Base-by-base conservation (phyloP, 2,888 invertebrate genomes). In the Xiphydria camelus region DNA sequence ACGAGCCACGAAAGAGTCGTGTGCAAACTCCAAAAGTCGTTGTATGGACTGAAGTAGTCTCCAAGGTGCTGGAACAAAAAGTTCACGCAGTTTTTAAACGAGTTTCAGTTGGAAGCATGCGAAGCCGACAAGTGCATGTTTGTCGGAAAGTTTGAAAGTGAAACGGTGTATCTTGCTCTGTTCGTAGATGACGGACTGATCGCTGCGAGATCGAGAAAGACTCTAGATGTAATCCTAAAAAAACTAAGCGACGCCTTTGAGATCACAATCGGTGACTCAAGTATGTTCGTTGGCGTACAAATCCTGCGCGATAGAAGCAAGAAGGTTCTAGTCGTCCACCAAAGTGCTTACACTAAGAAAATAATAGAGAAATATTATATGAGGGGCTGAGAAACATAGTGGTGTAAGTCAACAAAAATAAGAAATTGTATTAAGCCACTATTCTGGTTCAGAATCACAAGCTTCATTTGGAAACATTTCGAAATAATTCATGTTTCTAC, bases 21-120 rank as follows among this genome's bases (percentile, higher is more conserved):
- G n/a, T n/a, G n/a, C n/a, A n/a, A n/a, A n/a, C n/a, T n/a, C n/a
- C n/a, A n/a, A n/a, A 49, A 35, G 6, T 38, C 50, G 1, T 20
- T 53, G 4, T 51, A 51, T 21, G 51, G 51, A 0, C 19, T 53
- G 4, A 53, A 48, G 15, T 48, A 53, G n/a, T 33, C 53, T 1
- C 45, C 48, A 1, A 12, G 39, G 3, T 32, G 38, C 2, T 52
- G 49, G 40, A 42, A 45, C 19, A 4, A 25, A 14, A 31, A 5
- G 6, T 41, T 51, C 7, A 22, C 21, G 1, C 2, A n/a, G 2
- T 39, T 26, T 17, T 32, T 47, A 1, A 21, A 10, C 5, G 31
- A 41, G 1, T 33, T 44, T 6, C 4, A 37, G 1, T 43, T 43
- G 5, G 15, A 17, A 12, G 20, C 37, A 12, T 23, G 34, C 17